Evolutionary conservation across 2,888 invertebrate genomes (phyloP).

Genomic region (Timandra comae): DNA sequence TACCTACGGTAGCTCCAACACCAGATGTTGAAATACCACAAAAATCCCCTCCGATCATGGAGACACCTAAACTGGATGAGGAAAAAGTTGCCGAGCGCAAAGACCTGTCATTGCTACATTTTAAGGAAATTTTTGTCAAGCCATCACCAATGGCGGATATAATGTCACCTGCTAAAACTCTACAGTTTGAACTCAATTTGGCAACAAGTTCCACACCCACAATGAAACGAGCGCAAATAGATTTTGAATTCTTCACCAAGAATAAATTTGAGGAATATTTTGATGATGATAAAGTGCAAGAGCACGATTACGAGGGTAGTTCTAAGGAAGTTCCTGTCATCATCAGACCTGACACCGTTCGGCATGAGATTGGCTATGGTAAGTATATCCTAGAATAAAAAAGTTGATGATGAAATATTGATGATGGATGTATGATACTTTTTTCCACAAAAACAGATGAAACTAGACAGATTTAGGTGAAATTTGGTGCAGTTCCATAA

Average conservation of each 20-base stretch:
- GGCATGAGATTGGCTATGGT: constrained; percentile 68
- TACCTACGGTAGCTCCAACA: constrained; percentile 27
- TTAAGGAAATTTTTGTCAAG: constrained; percentile 52
- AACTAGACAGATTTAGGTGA: constrained; percentile 6
- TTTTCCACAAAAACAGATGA: no score
- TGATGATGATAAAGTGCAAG: constrained; percentile 26
- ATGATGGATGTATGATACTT: no score
- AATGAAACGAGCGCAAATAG: constrained; percentile 62
- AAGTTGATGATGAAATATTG: no score
- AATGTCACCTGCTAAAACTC: constrained; percentile 68
- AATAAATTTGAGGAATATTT: constrained; percentile 55
- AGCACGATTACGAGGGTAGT: constrained; percentile 14
- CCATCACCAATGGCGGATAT: constrained; percentile 57
- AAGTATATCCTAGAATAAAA: no score
- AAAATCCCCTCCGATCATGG: constrained; percentile 35
- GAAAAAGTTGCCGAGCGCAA: constrained; percentile 22
- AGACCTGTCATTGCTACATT: constrained; percentile 41
- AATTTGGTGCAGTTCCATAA: no score
- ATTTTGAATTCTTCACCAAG: constrained; percentile 63
- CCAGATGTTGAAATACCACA: constrained; percentile 26
- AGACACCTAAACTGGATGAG: constrained; percentile 38
- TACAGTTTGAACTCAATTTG: constrained; percentile 58
- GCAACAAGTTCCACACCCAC: constrained; percentile 57
- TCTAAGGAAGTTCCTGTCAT: constrained; percentile 57
- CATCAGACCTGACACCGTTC: constrained; percentile 53